Evolutionary conservation across 2,797 vertebrate species (phyloP).

Genomic region (Anableps anableps): DNA sequence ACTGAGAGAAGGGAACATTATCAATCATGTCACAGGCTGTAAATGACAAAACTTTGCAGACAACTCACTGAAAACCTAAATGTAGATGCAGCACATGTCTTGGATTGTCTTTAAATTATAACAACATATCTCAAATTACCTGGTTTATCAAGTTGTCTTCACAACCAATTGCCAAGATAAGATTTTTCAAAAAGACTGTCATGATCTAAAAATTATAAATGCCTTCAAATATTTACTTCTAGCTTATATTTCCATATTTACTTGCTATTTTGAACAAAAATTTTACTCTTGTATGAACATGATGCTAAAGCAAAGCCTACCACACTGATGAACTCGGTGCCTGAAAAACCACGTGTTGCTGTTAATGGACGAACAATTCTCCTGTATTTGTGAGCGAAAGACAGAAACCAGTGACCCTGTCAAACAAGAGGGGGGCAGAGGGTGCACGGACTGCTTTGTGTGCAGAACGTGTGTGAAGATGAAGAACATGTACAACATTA

Average conservation of each 20-base stretch:
- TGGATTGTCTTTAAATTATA: background rate
- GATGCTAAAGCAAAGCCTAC: background rate
- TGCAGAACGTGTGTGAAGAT: constrained; percentile 43
- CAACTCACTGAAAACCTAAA: background rate
- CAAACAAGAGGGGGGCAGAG: background rate
- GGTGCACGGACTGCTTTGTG: constrained; percentile 13
- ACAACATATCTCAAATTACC: background rate
- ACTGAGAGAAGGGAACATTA: background rate
- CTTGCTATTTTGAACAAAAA: background rate
- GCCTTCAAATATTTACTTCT: constrained; percentile 2
- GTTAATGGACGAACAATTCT: constrained; percentile 20
- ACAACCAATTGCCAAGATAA: background rate
- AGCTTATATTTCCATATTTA: background rate
- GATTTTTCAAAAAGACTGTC: background rate
- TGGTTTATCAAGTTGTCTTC: background rate
- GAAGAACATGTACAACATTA: constrained; percentile 58
- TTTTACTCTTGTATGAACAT: background rate
- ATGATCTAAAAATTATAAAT: background rate
- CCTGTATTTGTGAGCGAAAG: constrained; percentile 12
- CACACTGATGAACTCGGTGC: background rate
- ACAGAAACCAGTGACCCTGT: constrained; percentile 27
- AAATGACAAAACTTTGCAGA: background rate
- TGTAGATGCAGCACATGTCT: background rate
- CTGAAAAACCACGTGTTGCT: constrained; percentile 20
- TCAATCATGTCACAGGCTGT: background rate